Conservation (phyloP, 2,888 invertebrate species). For the Netelia virgata region DNA sequence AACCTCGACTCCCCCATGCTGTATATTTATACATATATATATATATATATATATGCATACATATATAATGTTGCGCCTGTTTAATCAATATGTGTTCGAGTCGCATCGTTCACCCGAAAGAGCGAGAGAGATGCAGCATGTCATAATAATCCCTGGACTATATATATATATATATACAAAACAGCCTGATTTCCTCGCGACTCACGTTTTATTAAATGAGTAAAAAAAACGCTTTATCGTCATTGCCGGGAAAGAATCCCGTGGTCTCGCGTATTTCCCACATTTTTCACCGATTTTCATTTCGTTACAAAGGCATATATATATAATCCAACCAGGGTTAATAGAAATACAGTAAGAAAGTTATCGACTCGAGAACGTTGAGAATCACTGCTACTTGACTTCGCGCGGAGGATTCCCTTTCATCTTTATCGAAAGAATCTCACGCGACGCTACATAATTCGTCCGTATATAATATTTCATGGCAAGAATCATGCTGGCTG, state of each 20-base stretch:
- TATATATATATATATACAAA: conserved; percentile 19
- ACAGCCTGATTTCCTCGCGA: conserved; percentile 24
- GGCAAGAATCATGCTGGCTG: neutral
- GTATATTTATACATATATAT: conserved; percentile 19
- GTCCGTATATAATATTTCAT: conserved; percentile 1
- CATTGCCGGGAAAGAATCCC: conserved; percentile 32
- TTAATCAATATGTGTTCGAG: conserved; percentile 65
- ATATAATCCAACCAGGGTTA: neutral
- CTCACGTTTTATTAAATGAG: conserved; percentile 20
- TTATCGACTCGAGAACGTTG: conserved; percentile 50
- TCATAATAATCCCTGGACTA: conserved; percentile 45
- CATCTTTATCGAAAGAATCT: neutral
- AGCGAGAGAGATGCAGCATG: conserved; percentile 14
- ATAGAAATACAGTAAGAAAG: conserved; percentile 42
- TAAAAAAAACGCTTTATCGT: conserved; percentile 43
- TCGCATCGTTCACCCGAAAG: conserved; percentile 47
- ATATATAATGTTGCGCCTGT: conserved; percentile 55
- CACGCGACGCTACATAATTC: neutral
- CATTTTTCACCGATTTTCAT: conserved; percentile 17
- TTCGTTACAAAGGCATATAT: neutral
- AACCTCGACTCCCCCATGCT: conserved; percentile 38
- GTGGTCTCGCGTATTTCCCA: conserved; percentile 13
- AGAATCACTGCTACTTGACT: conserved; percentile 62
- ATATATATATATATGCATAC: conserved; percentile 33
- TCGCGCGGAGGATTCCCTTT: conserved; percentile 28